Evolutionary conservation across 2,113 vertebrate genomes (phyloP).

Genomic region (Corythornis vintsioides): DNA sequence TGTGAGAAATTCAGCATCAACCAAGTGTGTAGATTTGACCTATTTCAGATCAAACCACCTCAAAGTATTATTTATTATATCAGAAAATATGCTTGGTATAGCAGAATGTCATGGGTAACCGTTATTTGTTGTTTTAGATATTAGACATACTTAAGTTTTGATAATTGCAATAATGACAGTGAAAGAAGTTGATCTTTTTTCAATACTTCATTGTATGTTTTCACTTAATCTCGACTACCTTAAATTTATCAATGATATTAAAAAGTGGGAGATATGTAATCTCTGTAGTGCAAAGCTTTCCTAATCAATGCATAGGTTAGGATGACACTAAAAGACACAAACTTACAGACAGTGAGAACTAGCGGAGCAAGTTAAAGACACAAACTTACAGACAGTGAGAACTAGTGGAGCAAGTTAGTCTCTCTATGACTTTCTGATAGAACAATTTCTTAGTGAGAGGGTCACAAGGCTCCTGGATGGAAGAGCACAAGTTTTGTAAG

Average conservation of each 20-base stretch:
- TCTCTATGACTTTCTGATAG: neutral
- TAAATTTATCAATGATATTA: neutral
- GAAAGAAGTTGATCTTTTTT: neutral
- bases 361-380: neutral
- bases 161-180: neutral
- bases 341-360: neutral
- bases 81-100: neutral
- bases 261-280: neutral
- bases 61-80: neutral
- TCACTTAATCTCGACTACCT: neutral
- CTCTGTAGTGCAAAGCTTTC: neutral
- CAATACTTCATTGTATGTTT: neutral
- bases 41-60: neutral
- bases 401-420: fast-evolving
- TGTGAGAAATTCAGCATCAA: neutral
- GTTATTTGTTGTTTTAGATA: neutral
- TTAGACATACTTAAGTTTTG: neutral
- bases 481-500: neutral
- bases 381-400: neutral
- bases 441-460: neutral
- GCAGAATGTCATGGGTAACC: neutral
- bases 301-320: neutral
- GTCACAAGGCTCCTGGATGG: neutral
- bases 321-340: neutral
- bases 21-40: neutral